Percentiles rank a stretch among this genome's conserved stretches.
These are phyloP conservation scores for Erpetoichthys calabaricus DNA, from an alignment of 2,797 vertebrate species.

Conservation along the genomic window DNA sequence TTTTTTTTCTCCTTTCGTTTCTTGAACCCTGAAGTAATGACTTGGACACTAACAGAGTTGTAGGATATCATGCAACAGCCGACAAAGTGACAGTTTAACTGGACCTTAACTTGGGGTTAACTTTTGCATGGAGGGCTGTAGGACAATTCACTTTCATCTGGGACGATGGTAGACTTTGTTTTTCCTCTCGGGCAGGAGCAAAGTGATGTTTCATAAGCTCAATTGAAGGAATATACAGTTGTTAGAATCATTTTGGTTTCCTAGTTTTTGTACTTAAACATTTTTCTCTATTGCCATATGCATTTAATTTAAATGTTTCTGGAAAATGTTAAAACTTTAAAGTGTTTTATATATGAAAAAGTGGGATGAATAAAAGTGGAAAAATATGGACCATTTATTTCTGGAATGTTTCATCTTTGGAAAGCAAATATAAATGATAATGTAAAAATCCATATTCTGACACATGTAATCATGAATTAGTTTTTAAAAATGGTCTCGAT, in stretches of 20 bases:
- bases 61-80: too few species aligned
- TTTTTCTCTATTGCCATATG: neutral
- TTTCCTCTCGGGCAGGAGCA: neutral
- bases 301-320: slow-evolving; percentile 1
- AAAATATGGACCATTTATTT: neutral
- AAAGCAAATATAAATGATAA: too few species aligned
- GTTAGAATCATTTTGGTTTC: neutral
- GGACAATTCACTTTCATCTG: too few species aligned
- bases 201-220: neutral
- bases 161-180: neutral
- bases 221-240: neutral
- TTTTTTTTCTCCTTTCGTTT: too few species aligned
- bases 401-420: too few species aligned
- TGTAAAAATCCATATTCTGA: too few species aligned
- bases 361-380: neutral
- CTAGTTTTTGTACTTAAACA: neutral
- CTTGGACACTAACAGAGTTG: too few species aligned
- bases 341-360: neutral
- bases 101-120: too few species aligned
- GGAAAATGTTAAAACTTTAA: neutral
- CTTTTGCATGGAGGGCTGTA: neutral
- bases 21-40: too few species aligned
- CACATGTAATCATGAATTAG: too few species aligned
- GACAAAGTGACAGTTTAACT: too few species aligned
- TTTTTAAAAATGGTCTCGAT: too few species aligned